Evolutionary conservation across 2,113 vertebrate genomes (phyloP).

Genomic region (Pyrgilauda ruficollis): DNA sequence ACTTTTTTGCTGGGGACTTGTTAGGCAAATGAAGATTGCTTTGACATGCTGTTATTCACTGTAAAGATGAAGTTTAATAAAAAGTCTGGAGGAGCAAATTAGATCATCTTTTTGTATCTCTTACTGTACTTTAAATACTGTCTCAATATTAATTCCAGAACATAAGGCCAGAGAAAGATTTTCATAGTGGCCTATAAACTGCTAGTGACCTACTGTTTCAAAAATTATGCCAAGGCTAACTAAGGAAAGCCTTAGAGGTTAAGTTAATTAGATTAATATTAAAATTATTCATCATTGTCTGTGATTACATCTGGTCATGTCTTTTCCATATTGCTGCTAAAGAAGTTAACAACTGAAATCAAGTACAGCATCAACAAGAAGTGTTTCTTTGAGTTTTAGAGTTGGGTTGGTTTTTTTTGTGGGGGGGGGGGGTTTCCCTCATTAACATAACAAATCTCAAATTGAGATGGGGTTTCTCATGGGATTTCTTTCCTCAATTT

Average conservation of each 20-base stretch:
- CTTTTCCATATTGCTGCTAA: not conserved
- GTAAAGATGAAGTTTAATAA: not conserved
- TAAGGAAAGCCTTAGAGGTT: not conserved
- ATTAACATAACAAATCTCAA: not conserved
- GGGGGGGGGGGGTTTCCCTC: too few species aligned
- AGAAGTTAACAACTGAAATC: not conserved
- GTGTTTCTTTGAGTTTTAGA: not conserved
- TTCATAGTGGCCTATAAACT: not conserved
- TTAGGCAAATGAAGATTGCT: not conserved
- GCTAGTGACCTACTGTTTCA: not conserved
- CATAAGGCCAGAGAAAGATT: not conserved
- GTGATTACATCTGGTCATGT: not conserved
- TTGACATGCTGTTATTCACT: not conserved
- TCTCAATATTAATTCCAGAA: not conserved
- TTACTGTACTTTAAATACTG: not conserved
- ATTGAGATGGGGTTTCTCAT: not conserved
- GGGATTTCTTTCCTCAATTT: not conserved
- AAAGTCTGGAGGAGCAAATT: not conserved
- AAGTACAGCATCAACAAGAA: not conserved
- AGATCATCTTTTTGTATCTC: not conserved
- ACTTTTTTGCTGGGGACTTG: not conserved
- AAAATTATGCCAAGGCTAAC: not conserved
- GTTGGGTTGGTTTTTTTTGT: not conserved
- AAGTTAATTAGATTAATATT: not conserved
- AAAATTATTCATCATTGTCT: not conserved